A percentile compares a stretch with the other conserved stretches of the same genome.
Conservation (phyloP, 2,113 vertebrate genomes). For the Odontesthes bonariensis region DNA sequence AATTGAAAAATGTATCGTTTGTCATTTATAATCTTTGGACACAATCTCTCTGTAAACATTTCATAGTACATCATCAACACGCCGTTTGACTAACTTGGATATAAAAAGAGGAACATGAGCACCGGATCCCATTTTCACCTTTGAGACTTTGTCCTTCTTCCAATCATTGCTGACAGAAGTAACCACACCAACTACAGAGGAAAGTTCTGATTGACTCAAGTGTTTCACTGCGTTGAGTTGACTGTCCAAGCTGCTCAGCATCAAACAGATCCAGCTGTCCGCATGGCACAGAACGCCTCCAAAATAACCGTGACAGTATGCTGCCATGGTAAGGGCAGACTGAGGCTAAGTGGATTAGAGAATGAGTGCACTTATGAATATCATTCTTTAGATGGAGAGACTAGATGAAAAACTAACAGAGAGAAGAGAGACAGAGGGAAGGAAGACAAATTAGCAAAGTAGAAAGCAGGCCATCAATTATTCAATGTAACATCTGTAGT, state of each 20-base stretch:
- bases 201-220: constrained; percentile 48
- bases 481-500: constrained; percentile 65
- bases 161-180: constrained; percentile 1
- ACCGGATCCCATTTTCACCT: not conserved
- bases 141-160: constrained; percentile 7
- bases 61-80: too few species aligned
- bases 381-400: constrained; percentile 53
- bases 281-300: constrained; percentile 47
- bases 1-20: too few species aligned
- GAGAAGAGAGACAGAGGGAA: constrained; percentile 3
- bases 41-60: too few species aligned
- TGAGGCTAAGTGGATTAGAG: constrained; percentile 70
- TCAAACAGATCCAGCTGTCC: constrained; percentile 53
- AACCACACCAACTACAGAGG: constrained; percentile 16
- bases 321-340: constrained; percentile 42
- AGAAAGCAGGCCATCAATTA: constrained; percentile 62
- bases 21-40: too few species aligned
- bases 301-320: constrained; percentile 47
- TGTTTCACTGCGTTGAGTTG: constrained; percentile 33
- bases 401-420: constrained; percentile 13
- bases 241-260: constrained; percentile 43
- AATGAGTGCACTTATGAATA: constrained; percentile 60
- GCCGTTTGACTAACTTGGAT: too few species aligned
- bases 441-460: constrained; percentile 49
- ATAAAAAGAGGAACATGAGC: not conserved